A percentile compares a stretch with the other conserved stretches of the same genome.
phyloP scores from a whole-genome alignment of 64 coral and sea anemone genomes.

The Acropora tenuis region DNA sequence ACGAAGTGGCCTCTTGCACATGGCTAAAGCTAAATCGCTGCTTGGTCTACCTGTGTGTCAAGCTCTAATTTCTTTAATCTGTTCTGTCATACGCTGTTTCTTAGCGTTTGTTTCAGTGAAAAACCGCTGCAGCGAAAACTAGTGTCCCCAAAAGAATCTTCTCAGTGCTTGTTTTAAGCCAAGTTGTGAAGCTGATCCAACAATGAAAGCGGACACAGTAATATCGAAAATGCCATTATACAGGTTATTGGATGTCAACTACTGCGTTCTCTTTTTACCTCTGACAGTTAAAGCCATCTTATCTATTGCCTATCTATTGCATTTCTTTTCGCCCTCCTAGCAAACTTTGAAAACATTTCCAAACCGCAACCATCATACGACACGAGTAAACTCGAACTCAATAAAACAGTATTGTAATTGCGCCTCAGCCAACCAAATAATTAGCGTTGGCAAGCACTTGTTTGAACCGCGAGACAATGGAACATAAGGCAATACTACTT shows the following conservation, averaged over 20 bases:
- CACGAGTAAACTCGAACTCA: neutral
- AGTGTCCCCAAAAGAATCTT: too few species aligned
- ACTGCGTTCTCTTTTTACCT: too few species aligned
- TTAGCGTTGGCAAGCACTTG: constrained; percentile 35
- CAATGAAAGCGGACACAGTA: too few species aligned
- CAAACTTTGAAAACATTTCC: neutral
- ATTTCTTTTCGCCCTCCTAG: neutral
- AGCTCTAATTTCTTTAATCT: too few species aligned
- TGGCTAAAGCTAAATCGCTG: neutral
- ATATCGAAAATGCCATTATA: too few species aligned
- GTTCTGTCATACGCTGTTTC: too few species aligned
- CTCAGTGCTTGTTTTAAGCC: too few species aligned
- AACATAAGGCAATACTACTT: constrained; percentile 34
- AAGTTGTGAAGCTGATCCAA: too few species aligned
- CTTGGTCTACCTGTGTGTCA: neutral
- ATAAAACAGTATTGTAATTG: constrained; percentile 1
- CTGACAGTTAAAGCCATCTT: too few species aligned
- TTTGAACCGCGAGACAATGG: neutral
- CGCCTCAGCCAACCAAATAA: neutral
- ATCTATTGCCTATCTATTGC: neutral
- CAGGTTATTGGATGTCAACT: too few species aligned
- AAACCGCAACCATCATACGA: neutral
- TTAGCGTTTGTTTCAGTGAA: too few species aligned
- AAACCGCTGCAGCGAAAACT: too few species aligned
- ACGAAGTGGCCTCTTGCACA: neutral